A percentile compares a stretch with the other conserved stretches of the same genome.
Conservation (phyloP, 2,888 invertebrate genomes). For the Cryptocheilus praepositus region DNA sequence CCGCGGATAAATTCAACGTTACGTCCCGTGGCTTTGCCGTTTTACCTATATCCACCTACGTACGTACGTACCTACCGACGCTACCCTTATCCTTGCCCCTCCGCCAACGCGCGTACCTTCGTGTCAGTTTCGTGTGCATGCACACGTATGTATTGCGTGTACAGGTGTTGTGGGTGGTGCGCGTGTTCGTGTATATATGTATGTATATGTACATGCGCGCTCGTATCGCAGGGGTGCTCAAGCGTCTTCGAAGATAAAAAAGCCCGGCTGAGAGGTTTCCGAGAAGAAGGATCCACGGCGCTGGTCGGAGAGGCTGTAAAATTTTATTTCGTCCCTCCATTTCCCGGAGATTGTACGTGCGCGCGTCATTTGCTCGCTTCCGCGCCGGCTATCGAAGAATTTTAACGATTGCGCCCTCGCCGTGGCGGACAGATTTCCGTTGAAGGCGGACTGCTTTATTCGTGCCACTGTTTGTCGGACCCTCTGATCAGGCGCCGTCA, state of each 20-base stretch:
- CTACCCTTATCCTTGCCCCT: constrained; percentile 1
- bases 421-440: too few species aligned
- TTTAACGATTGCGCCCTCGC: too few species aligned
- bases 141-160: too few species aligned
- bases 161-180: too few species aligned
- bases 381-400: too few species aligned
- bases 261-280: constrained; percentile 19
- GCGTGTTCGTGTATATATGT: constrained; percentile 16
- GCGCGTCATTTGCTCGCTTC: constrained; percentile 2
- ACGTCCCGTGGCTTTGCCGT: constrained; percentile 69
- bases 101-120: constrained; percentile 19
- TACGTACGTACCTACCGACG: constrained; percentile 12
- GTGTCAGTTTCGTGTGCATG: background rate
- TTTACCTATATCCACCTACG: constrained; percentile 60
- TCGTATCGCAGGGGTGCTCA: constrained; percentile 51
- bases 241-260: constrained; percentile 38
- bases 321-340: background rate
- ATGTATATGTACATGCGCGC: constrained; percentile 19
- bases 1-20: constrained; percentile 72
- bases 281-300: constrained; percentile 17
- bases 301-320: constrained; percentile 9
- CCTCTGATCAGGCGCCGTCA: too few species aligned
- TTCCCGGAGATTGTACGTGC: constrained; percentile 3
- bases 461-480: too few species aligned
- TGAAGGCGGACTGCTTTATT: too few species aligned